These are phyloP conservation scores for Pammene fasciana DNA, from an alignment of 2,888 invertebrate genomes.

Conservation along the genomic window DNA sequence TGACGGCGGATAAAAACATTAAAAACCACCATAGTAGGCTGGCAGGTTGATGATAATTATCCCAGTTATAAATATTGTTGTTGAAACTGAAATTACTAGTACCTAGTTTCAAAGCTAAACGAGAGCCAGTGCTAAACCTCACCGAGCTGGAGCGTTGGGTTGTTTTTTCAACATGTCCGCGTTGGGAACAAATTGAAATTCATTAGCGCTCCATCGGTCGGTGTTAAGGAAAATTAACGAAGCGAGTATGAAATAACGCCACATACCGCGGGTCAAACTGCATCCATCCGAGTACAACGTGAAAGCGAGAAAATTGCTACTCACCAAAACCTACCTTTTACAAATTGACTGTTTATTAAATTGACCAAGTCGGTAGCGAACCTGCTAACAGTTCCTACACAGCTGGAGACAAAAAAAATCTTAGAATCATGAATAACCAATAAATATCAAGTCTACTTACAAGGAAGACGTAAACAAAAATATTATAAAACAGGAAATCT, in stretches of 20 bases:
- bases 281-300: not conserved
- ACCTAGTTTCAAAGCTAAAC: too few relatives aligned
- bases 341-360: too few relatives aligned
- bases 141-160: conserved; percentile 50
- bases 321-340: too few relatives aligned
- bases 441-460: conserved; percentile 1
- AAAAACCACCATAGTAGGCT: too few relatives aligned
- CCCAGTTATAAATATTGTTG: too few relatives aligned
- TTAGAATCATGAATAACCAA: not conserved
- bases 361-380: too few relatives aligned
- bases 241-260: conserved; percentile 75
- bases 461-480: conserved; percentile 54
- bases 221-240: conserved; percentile 81
- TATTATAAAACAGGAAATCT: conserved; percentile 62
- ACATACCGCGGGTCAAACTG: not conserved
- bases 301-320: not conserved
- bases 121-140: conserved; percentile 45
- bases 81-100: too few relatives aligned
- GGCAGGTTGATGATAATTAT: too few relatives aligned
- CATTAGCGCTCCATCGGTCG: conserved; percentile 72
- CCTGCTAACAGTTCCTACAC: too few relatives aligned
- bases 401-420: too few relatives aligned
- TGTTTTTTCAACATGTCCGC: conserved; percentile 63
- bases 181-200: conserved; percentile 78
- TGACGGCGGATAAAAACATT: too few relatives aligned